Conservation (phyloP, 2,113 vertebrate genomes). For the Odobenus rosmarus region DNA sequence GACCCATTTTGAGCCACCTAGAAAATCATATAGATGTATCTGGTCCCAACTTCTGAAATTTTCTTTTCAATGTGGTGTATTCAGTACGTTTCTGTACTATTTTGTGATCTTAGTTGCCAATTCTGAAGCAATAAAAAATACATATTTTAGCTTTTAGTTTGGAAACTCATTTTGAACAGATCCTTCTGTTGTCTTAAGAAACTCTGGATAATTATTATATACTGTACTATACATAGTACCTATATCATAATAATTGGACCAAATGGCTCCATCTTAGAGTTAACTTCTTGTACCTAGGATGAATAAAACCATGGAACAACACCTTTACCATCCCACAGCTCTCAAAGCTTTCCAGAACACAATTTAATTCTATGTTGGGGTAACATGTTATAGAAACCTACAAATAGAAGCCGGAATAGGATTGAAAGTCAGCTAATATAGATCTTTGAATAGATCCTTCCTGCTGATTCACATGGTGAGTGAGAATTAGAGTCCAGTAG, state of each 20-base stretch:
- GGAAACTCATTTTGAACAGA: neutral
- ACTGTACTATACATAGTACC: neutral
- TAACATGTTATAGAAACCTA: neutral
- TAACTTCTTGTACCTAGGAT: neutral
- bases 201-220: neutral
- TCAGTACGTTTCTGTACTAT: neutral
- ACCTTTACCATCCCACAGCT: neutral
- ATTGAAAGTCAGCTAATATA: conserved; percentile 4
- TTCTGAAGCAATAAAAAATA: neutral
- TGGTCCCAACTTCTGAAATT: neutral
- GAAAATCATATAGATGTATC: neutral
- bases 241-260: neutral
- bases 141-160: neutral
- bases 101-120: neutral
- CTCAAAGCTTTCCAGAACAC: neutral
- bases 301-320: neutral
- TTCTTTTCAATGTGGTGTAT: neutral
- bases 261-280: neutral
- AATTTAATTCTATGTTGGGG: neutral
- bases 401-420: neutral
- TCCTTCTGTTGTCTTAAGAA: neutral
- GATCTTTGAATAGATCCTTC: conserved; percentile 31
- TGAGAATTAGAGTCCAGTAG: conserved; percentile 59
- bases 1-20: neutral
- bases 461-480: neutral